Evolutionary conservation across 2,113 vertebrate genomes (phyloP), one percentile per base, ranked within the genome.

Genomic region (Agelaius tricolor): DNA sequence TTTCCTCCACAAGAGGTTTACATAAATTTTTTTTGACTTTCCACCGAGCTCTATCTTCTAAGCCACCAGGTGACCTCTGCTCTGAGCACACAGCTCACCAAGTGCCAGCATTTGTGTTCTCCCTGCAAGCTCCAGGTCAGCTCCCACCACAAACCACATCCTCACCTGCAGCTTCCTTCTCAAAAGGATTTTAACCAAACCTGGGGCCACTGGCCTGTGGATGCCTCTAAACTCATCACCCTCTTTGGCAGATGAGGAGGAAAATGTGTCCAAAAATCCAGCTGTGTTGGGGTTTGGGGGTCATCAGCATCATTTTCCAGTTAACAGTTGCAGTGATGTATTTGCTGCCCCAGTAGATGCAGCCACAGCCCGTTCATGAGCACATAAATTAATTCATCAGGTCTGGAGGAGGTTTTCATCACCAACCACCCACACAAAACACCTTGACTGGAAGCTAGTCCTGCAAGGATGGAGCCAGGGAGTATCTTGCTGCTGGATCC

Each of bases 91-190:
- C 23, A 76, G 54, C 35, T 72, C 74, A 10, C 19, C 35, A 7
- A 47, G 28, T 0, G 1, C 31, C 26, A 57, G 67, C 1, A 10
- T 41, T 57, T 12, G 4, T 13, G 13, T 27, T 35, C 59, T 33
- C 55, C 75, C 71, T n/a, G 31, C 0, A 7, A 72, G 57, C 47
- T 37, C 28, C 27, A 18, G 65, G 81, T 28, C 52, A 67, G 62
- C 47, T 13, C 30, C 69, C 39, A 2, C 18, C 13, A 71, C 0
- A 47, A 68, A 23, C 46, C 43, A 4, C 0, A 2, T 13, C 13
- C 28, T 19, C 39, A 24, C 12, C 62, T 27, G 33, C 52, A 68
- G 27, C 44, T 72, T 46, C 27, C 1, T 30, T 43, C 51, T 37
- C 26, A 63, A n/a, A 20, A 46, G 11, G 28, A 7, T 87, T 71